A percentile compares a stretch with the other conserved stretches of the same genome.
Evolutionary conservation across 1,140 invertebrate genomes (phyloP).

Genomic region (Zaprionus ghesquierei): DNA sequence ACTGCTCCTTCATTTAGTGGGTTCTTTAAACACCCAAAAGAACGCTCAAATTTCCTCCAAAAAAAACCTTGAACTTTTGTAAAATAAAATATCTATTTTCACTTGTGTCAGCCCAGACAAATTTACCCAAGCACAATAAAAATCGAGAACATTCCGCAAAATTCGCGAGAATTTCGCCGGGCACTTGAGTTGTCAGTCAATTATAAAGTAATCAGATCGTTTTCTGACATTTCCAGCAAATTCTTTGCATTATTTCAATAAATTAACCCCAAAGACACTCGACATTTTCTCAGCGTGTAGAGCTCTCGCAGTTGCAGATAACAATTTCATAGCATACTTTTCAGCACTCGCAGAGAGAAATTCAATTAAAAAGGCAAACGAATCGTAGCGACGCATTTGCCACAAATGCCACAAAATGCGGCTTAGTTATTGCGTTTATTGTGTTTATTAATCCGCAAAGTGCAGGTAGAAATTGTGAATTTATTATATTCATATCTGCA

Average conservation of each 20-base stretch:
- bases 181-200: not conserved
- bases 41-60: not conserved
- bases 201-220: not conserved
- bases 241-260: not conserved
- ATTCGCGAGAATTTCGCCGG: not conserved
- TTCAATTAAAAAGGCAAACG: slow-evolving; percentile 33
- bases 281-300: not conserved
- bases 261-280: not conserved
- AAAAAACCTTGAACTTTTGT: not conserved
- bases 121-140: not conserved
- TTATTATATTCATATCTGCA: not conserved
- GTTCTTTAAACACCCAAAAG: not conserved
- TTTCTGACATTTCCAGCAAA: not conserved
- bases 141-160: not conserved
- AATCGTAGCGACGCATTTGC: not conserved
- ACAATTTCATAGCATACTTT: slow-evolving; percentile 24
- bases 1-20: too few species aligned
- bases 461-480: not conserved
- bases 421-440: slow-evolving; percentile 8
- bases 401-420: not conserved
- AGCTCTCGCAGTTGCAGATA: not conserved
- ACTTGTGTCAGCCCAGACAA: not conserved
- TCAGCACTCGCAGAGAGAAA: slow-evolving; percentile 14
- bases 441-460: slow-evolving; percentile 3
- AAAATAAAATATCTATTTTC: not conserved